Evolutionary conservation across 2,113 vertebrate genomes (phyloP).

Genomic region (Megaleporinus macrocephalus): DNA sequence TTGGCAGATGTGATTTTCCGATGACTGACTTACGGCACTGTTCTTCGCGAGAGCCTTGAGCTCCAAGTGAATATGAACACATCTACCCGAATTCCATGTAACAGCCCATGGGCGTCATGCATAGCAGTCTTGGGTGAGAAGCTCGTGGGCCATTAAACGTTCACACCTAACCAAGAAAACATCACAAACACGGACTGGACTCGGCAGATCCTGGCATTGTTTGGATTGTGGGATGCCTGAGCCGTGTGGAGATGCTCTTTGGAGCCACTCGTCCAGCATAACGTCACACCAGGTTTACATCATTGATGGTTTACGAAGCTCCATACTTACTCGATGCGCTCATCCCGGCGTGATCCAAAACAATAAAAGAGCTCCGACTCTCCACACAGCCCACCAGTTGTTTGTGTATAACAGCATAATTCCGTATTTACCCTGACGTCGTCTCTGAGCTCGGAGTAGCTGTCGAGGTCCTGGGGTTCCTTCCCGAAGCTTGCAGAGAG

Average conservation of each 20-base stretch:
- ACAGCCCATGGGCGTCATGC: neutral
- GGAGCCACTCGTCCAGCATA: neutral
- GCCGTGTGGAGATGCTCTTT: neutral
- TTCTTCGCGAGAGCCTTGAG: too few relatives aligned
- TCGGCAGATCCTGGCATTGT: neutral
- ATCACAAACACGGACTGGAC: neutral
- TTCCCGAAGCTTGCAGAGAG: conserved; percentile 50
- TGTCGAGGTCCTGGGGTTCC: conserved; percentile 52
- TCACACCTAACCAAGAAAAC: neutral
- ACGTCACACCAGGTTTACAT: conserved; percentile 5
- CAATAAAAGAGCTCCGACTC: neutral
- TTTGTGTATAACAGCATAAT: neutral
- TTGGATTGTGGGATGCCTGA: neutral
- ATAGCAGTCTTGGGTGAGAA: neutral
- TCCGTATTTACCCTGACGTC: conserved; percentile 5
- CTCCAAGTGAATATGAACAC: neutral
- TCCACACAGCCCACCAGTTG: neutral
- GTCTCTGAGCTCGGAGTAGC: conserved; percentile 14
- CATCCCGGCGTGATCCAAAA: neutral
- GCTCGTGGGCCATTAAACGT: neutral
- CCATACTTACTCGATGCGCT: neutral
- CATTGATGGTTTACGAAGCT: neutral
- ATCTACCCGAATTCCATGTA: neutral
- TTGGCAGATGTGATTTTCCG: neutral
- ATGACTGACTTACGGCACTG: neutral